phyloP scores from a whole-genome alignment of 2,113 vertebrate genomes.

The Misgurnus mizolepis region DNA sequence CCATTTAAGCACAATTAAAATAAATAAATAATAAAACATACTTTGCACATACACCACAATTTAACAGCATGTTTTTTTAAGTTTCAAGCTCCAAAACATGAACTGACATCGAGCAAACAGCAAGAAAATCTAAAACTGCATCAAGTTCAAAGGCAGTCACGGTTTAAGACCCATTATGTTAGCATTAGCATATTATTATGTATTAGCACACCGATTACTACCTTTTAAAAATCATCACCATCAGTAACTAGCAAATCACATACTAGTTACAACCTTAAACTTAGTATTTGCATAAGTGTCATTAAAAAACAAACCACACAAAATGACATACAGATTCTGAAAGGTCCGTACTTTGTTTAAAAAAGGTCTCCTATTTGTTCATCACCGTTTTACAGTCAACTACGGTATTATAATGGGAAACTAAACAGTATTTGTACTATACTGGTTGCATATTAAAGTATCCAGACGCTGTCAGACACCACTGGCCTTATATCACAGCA shows the following conservation, averaged over 20 bases:
- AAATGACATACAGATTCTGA: background rate
- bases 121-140: background rate
- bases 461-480: constrained; percentile 1
- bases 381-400: background rate
- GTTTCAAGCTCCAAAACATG: background rate
- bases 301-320: too few relatives aligned
- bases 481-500: constrained; percentile 44
- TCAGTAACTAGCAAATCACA: too few relatives aligned
- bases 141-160: background rate
- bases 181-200: too few relatives aligned
- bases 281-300: too few relatives aligned
- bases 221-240: too few relatives aligned
- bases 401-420: background rate
- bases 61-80: background rate
- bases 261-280: too few relatives aligned
- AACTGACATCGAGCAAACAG: background rate
- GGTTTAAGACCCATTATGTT: too few relatives aligned
- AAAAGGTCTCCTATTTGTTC: background rate
- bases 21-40: background rate
- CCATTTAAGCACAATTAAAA: background rate
- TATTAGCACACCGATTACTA: too few relatives aligned
- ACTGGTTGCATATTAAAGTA: background rate
- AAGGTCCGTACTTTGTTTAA: background rate
- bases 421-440: background rate
- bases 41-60: background rate